Base-by-base conservation (phyloP, 2,888 invertebrate species). In the Phania funesta region DNA sequence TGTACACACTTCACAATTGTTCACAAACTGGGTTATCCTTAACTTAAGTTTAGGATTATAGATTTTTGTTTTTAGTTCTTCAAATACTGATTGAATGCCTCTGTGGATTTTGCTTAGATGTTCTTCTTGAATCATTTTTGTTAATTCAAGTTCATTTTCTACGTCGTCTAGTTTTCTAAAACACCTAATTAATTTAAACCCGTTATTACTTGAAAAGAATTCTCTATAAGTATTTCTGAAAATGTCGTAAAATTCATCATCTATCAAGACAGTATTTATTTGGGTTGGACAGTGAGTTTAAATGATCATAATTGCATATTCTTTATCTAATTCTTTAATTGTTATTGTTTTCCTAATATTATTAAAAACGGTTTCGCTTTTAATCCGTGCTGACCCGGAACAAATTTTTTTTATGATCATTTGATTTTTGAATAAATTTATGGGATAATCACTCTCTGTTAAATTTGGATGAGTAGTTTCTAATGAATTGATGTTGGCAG, bases 21-120 rank as follows among this genome's bases (percentile, higher is more conserved):
- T 85, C 1, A 83, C 75, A 35, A 84, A 84, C 46, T 83, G 64
- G 0, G 80, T 83, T 46, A 84, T 83, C 29, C 60, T 64, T 50
- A 38, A 32, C 38, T 65, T 71, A 24, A 83, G 54, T 24, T 83
- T 80, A n/a, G 84, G 82, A n/a, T 83, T 65, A 65, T 75, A 84
- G 13, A 79, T 58, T 32, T 65, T 32, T 16, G 67, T 20, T 22
- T 76, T 76, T 20, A 67, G 16, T 41, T 67, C 52, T 48, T 56
- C 56, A 50, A 46, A 62, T 26, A 48, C 64, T 26, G 35, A 50
- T 52, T 38, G 64, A 48, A 54, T 78, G 35, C 29, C 68, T 74
- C 35, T 56, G 35, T 52, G 73, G 46, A 48, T 70, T 52, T 62
- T 73, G 60, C 32, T 41, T 32, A 44, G 24, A 41, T 74, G 56